phyloP scores from a whole-genome alignment of 2,797 vertebrate genomes.

The Mormyrus hasselquistii region DNA sequence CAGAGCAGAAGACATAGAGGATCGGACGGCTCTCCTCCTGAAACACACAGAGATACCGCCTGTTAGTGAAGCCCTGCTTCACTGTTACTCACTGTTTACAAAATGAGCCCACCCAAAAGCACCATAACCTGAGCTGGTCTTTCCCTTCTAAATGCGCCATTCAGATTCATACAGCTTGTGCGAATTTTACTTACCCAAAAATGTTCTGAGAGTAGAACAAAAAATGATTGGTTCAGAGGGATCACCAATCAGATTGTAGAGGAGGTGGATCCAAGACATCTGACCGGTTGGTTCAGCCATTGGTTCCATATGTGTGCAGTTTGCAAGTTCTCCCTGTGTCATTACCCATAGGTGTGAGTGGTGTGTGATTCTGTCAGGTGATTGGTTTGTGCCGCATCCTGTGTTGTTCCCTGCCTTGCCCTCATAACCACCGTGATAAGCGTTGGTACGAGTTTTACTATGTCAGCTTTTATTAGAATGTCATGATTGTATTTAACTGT shows the following conservation, averaged over 20 bases:
- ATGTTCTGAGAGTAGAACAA: background rate
- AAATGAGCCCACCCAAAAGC: background rate
- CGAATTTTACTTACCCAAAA: background rate
- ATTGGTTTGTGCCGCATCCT: background rate
- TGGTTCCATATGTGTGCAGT: background rate
- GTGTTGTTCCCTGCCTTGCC: background rate
- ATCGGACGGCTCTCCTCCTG: slow-evolving; percentile 61
- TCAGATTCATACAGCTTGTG: background rate
- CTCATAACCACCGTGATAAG: background rate
- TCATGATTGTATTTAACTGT: background rate
- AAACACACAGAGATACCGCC: background rate
- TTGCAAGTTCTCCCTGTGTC: background rate
- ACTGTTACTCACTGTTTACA: background rate
- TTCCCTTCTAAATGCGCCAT: background rate
- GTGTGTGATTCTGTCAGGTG: background rate
- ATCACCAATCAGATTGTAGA: background rate
- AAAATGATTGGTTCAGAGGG: background rate
- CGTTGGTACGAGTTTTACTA: background rate
- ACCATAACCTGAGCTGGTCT: no score
- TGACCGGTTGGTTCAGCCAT: background rate
- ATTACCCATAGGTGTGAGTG: background rate
- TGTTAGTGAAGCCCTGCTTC: background rate
- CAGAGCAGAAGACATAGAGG: slow-evolving; percentile 59
- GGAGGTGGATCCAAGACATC: background rate
- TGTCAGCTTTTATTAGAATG: background rate